Evolutionary conservation across 2,797 vertebrate genomes (phyloP), one percentile per base, ranked within the genome.

Genomic region (Pelodytes ibericus): DNA sequence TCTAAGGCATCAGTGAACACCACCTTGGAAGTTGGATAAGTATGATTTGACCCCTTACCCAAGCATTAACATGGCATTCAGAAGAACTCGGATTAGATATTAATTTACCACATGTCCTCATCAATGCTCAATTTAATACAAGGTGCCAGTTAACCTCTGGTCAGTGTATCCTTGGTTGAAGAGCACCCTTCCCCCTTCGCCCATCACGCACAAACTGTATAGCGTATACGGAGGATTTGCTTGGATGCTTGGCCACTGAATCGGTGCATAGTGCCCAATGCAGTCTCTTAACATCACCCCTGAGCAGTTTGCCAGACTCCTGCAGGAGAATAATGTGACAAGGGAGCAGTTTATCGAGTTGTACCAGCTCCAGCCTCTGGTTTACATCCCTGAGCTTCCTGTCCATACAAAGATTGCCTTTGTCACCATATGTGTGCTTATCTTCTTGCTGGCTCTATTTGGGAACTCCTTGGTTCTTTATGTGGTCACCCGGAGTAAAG

Each of bases 391-490:
- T 0, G 86, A 91, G 85, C 85, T 92, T 64, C 87, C 90, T 0
- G 9, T 67, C 4, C 76, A 72, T 24, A 81, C 87, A n/a, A 86
- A 88, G 70, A 65, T 87, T 56, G 88, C 86, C 8, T 84, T 91
- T 20, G 86, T 82, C 25, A 80, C 89, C 4, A 75, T 84, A 5
- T 84, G 89, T 39, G 83, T 73, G 61, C 81, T 92, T 29, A 87
- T 91, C 78, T 91, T 91, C 39, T 80, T 68, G 31, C 80, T 92
- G 81, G 90, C 89, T 6, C 88, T 92, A 24, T 86, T 90, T 0
- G 89, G 91, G 29, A 92, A 91, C 74, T 80, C 87, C 61, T 30
- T 92, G 72, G 91, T 93, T 25, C 79, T 93, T 51, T 91, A 86
- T n/a, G 90, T 91, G 75, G 91, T 91, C 79, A 83, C 88, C 76